phyloP scores from a whole-genome alignment of 2,888 invertebrate species.

The Netelia fuscicornis region DNA sequence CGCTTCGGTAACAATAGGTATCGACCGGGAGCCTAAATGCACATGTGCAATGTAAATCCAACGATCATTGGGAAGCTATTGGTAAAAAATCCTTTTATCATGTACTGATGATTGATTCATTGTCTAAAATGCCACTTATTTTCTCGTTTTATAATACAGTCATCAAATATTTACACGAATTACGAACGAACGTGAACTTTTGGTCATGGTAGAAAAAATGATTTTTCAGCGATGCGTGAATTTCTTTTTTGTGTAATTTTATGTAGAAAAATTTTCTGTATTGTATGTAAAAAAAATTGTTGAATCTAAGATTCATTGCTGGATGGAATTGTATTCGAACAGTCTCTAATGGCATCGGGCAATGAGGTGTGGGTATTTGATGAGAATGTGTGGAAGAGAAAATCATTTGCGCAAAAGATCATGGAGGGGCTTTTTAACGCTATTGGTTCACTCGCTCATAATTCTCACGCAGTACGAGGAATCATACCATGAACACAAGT shows the following conservation, averaged over 20 bases:
- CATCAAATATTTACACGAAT: conserved; percentile 64
- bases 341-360: too few species aligned
- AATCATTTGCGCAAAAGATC: not conserved
- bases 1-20: conserved; percentile 28
- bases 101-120: conserved; percentile 58
- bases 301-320: too few species aligned
- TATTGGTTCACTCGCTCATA: conserved; percentile 51
- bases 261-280: not conserved
- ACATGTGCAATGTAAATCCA: conserved; percentile 38
- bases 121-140: conserved; percentile 72
- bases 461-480: conserved; percentile 39
- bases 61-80: conserved; percentile 48
- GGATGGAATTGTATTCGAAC: too few species aligned
- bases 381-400: not conserved
- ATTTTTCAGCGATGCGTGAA: conserved; percentile 3
- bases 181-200: conserved; percentile 50
- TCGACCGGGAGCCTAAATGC: conserved; percentile 31
- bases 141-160: conserved; percentile 69
- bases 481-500: conserved; percentile 36
- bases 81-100: conserved; percentile 58
- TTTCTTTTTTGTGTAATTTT: not conserved
- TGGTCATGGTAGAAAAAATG: conserved; percentile 25
- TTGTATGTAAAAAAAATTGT: not conserved
- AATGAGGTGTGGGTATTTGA: not conserved
- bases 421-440: not conserved